Percentiles rank a stretch among this genome's conserved stretches.
Evolutionary conservation across 2,113 vertebrate genomes (phyloP).

Genomic region (Epinephelus fuscoguttatus): DNA sequence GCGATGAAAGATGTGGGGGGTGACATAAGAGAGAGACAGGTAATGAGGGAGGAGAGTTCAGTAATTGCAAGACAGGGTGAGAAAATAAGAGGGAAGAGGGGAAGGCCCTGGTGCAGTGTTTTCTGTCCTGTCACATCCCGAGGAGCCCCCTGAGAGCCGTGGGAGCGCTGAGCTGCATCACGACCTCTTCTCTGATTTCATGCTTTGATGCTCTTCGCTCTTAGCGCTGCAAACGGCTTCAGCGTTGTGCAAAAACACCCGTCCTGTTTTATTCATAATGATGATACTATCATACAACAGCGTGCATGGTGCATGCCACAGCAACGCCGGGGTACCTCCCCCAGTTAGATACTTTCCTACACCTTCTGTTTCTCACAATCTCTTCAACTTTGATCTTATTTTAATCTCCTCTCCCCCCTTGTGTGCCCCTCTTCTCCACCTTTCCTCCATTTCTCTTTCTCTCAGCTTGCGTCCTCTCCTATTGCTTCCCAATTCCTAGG

Average conservation of each 20-base stretch:
- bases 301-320: not conserved
- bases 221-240: conserved; percentile 66
- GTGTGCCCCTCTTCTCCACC: not conserved
- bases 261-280: conserved; percentile 57
- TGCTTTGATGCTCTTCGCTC: conserved; percentile 79
- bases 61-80: conserved; percentile 55
- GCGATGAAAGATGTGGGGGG: not conserved
- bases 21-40: conserved; percentile 26
- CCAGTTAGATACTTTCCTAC: not conserved
- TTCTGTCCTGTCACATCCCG: conserved; percentile 75
- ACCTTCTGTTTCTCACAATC: not conserved
- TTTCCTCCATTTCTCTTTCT: conserved; percentile 15
- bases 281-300: conserved; percentile 48
- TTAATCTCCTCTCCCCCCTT: not conserved
- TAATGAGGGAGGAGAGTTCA: conserved; percentile 35
- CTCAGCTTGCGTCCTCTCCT: conserved; percentile 17
- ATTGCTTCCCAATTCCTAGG: conserved; percentile 27
- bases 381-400: conserved; percentile 23
- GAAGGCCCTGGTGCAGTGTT: conserved; percentile 53
- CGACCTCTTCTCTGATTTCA: conserved; percentile 81
- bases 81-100: conserved; percentile 26
- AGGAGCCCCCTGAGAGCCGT: conserved; percentile 73
- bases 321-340: not conserved
- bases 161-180: conserved; percentile 78
- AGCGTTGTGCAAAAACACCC: conserved; percentile 55